These are phyloP conservation scores for Cephus nigrinus DNA, from an alignment of 2,888 invertebrate genomes.

Conservation along the genomic window DNA sequence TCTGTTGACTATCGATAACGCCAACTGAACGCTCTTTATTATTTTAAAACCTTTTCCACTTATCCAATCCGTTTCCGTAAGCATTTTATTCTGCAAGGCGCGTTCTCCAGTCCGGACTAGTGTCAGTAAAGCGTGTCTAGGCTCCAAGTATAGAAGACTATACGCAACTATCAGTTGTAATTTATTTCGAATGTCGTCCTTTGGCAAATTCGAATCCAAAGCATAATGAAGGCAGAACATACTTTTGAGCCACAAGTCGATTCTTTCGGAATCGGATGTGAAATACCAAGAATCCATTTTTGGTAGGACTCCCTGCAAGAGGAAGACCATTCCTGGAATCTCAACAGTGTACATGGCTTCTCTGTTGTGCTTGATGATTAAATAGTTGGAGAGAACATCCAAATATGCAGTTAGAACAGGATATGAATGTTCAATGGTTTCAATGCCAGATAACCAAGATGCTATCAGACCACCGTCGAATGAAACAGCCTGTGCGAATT, in stretches of 20 bases:
- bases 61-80: conserved; percentile 64
- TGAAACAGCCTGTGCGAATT: conserved; percentile 60
- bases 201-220: conserved; percentile 51
- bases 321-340: conserved; percentile 64
- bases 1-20: conserved; percentile 61
- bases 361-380: conserved; percentile 54
- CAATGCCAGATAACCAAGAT: conserved; percentile 62
- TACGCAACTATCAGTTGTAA: conserved; percentile 60
- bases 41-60: conserved; percentile 61
- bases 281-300: conserved; percentile 64
- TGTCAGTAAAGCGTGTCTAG: conserved; percentile 60
- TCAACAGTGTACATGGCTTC: conserved; percentile 60
- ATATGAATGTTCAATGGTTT: conserved; percentile 61
- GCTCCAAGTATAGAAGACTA: conserved; percentile 60
- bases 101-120: conserved; percentile 60
- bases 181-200: conserved; percentile 55
- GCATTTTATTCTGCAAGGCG: conserved; percentile 59
- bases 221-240: conserved; percentile 61
- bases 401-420: conserved; percentile 60
- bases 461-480: conserved; percentile 62
- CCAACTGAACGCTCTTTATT: conserved; percentile 61
- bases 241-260: conserved; percentile 60
- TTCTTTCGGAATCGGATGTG: conserved; percentile 54
- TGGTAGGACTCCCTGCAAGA: conserved; percentile 60
- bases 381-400: conserved; percentile 58